Conservation (phyloP, 2,888 invertebrate species). For the Belgica antarctica region DNA sequence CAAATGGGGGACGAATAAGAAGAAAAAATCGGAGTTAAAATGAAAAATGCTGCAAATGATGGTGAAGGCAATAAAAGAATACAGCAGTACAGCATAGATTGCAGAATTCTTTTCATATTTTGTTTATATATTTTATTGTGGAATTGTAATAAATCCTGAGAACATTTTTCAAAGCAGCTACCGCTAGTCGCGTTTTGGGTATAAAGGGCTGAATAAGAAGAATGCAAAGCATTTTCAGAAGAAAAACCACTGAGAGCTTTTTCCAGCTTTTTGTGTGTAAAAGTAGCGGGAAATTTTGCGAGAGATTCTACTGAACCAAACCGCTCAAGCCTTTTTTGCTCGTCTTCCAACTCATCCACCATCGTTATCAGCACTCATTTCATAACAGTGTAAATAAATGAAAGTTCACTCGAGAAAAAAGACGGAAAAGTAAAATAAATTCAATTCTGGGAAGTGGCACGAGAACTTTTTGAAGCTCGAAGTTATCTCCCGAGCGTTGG, state of each 20-base stretch:
- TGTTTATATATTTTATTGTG: slow-evolving; percentile 15
- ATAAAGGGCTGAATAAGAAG: background rate
- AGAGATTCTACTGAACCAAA: background rate
- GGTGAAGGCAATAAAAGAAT: background rate
- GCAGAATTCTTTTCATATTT: slow-evolving; percentile 13
- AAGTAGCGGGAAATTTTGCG: too few species aligned
- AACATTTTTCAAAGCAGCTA: background rate
- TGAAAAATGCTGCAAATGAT: background rate
- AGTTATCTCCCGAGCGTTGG: too few species aligned
- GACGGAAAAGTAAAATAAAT: background rate
- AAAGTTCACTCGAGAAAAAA: background rate
- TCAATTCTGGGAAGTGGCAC: background rate
- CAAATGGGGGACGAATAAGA: background rate
- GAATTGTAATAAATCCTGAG: background rate
- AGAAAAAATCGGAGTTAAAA: background rate
- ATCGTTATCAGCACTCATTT: slow-evolving; percentile 3
- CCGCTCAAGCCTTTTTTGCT: slow-evolving; percentile 5
- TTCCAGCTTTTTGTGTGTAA: too few species aligned
- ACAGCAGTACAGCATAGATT: background rate
- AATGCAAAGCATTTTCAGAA: background rate
- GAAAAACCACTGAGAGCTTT: slow-evolving; percentile 1
- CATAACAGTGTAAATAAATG: background rate
- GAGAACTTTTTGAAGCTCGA: too few species aligned
- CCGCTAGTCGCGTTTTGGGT: background rate
- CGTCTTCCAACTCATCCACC: background rate